phyloP scores from a whole-genome alignment of 2,113 vertebrate species.

The Zosterops japonicus region DNA sequence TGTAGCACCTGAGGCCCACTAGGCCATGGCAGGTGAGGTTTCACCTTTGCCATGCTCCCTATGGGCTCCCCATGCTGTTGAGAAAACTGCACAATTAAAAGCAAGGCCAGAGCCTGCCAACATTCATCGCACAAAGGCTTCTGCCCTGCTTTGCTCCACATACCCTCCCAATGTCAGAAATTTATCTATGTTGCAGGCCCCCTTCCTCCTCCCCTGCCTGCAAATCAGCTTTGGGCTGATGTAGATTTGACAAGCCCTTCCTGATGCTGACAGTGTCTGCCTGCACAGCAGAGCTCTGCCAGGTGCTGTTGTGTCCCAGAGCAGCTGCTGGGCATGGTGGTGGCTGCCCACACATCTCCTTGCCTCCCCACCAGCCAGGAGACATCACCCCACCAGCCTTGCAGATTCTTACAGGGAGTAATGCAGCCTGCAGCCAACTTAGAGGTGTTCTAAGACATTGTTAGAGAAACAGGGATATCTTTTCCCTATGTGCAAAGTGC shows the following conservation, averaged over 20 bases:
- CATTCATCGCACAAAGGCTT: neutral
- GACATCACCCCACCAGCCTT: rapidly evolving
- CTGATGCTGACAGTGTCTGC: neutral
- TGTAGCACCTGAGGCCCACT: too few relatives aligned
- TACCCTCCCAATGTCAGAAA: neutral
- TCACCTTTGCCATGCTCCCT: neutral
- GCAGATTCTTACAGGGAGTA: neutral
- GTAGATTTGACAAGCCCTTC: neutral
- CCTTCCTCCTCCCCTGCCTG: neutral
- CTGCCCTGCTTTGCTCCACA: neutral
- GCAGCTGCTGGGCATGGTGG: rapidly evolving
- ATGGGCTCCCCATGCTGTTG: rapidly evolving
- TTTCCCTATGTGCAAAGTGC: neutral
- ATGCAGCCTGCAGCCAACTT: rapidly evolving
- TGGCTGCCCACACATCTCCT: neutral
- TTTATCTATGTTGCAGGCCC: neutral
- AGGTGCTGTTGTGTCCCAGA: rapidly evolving
- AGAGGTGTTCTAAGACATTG: rapidly evolving
- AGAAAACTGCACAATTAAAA: neutral
- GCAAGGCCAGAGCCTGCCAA: neutral
- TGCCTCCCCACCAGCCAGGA: neutral
- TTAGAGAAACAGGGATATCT: neutral
- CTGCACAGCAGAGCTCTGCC: neutral
- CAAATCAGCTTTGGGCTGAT: neutral
- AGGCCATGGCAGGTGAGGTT: too few relatives aligned